A percentile compares a stretch with the other conserved stretches of the same genome.
Conservation (phyloP, 2,113 vertebrate species). For the Apteryx owenii region DNA sequence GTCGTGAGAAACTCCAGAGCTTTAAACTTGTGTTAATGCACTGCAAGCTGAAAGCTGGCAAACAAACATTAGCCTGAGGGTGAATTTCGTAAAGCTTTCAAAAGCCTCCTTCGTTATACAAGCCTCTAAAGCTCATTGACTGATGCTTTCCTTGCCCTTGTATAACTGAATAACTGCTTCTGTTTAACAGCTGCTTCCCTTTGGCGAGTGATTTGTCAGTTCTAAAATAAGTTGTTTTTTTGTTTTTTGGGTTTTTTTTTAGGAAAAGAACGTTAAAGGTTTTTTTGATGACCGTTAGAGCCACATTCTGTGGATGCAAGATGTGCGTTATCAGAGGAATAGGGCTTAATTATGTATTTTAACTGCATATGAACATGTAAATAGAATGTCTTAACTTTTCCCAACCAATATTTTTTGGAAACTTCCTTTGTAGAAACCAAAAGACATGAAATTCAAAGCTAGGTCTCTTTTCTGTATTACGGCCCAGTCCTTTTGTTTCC, state of each 20-base stretch:
- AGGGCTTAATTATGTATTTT: neutral
- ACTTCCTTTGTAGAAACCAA: neutral
- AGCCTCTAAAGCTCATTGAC: slow-evolving; percentile 19
- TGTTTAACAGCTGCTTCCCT: slow-evolving; percentile 63
- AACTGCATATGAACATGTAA: slow-evolving; percentile 41
- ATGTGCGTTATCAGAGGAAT: neutral
- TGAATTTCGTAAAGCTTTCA: neutral
- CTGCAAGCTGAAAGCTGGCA: neutral
- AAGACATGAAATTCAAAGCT: neutral
- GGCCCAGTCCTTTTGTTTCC: neutral
- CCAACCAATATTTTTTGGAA: neutral
- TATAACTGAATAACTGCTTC: slow-evolving; percentile 54
- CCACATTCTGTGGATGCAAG: neutral
- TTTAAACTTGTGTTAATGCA: neutral
- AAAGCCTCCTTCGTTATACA: slow-evolving; percentile 23
- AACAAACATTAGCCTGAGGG: neutral
- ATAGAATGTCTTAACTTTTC: slow-evolving; percentile 31
- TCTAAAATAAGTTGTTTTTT: slow-evolving; percentile 55
- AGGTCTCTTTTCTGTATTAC: neutral
- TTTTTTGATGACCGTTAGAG: neutral
- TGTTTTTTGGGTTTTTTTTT: slow-evolving; percentile 49
- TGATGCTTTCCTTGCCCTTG: slow-evolving; percentile 30
- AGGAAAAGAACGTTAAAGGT: neutral
- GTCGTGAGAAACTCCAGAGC: neutral
- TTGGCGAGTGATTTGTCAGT: slow-evolving; percentile 51